Conservation (phyloP, 2,888 invertebrate genomes). For the Chymomyza caudatula region DNA sequence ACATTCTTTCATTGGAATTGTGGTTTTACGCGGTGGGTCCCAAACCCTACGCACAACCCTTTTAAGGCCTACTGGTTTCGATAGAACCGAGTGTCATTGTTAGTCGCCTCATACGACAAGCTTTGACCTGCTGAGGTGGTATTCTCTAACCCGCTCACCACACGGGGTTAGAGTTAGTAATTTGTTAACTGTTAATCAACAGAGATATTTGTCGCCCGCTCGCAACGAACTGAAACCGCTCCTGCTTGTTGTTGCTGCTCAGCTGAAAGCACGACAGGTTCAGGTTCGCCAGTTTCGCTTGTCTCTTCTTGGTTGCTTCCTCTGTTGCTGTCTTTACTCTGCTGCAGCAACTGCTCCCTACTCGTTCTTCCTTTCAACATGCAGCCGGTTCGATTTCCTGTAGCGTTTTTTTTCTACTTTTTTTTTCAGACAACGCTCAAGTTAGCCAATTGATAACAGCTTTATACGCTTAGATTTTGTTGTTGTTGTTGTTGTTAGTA, state of each 20-base stretch:
- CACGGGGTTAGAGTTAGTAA: too few relatives aligned
- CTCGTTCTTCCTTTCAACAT: conserved; percentile 41
- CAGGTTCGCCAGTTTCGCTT: conserved; percentile 7
- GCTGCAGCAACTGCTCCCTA: conserved; percentile 7
- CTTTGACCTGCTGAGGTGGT: too few relatives aligned
- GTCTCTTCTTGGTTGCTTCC: conserved; percentile 4
- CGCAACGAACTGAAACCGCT: too few relatives aligned
- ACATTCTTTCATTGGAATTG: too few relatives aligned
- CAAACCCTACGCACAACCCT: too few relatives aligned
- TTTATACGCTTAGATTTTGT: neutral
- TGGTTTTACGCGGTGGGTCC: too few relatives aligned
- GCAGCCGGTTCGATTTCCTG: conserved; percentile 77
- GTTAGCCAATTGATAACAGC: conserved; percentile 4
- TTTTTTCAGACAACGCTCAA: conserved; percentile 19
- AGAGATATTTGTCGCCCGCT: too few relatives aligned
- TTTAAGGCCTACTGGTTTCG: too few relatives aligned
- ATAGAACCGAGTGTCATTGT: too few relatives aligned
- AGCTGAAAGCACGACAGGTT: neutral
- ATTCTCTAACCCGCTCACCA: too few relatives aligned
- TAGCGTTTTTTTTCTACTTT: conserved; percentile 27
- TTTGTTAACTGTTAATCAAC: too few relatives aligned
- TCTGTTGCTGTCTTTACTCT: conserved; percentile 2
- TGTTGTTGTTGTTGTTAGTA: conserved; percentile 10
- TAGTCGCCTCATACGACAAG: too few relatives aligned
- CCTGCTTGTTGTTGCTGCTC: neutral